Evolutionary conservation across 2,888 invertebrate genomes (phyloP), one percentile per base, ranked within the genome.

Genomic region (Mesorhabditis belari): DNA sequence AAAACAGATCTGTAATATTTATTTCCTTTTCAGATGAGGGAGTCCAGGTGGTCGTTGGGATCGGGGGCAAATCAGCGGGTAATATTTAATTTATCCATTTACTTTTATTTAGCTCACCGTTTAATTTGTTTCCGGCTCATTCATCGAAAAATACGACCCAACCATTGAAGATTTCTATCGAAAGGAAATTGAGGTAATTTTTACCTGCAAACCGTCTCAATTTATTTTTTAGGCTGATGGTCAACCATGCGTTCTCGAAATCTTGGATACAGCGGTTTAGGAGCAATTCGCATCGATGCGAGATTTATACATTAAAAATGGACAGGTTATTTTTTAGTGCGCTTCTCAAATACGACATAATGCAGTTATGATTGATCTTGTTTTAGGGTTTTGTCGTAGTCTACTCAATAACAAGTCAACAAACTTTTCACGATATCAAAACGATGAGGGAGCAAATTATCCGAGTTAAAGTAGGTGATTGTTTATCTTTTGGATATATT

Each of bases 281-380:
- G 98, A 98, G 85, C 98, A 98, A 84, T 98, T 98, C 84, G 95
- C 96, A 72, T 94, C 95, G 77, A 98, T 98, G 96, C 87, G 96
- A 81, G 98, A 98, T 85, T 87, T 98, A 81, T 98, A 98, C 85
- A 98, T 98, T 82, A 96, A 96, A 86, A 98, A 98, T 85, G 98
- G 98, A 74, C 96, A 98, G 59, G 69, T 69, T 5, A n/a, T 49
- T 35, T 4, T 23, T 28, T 27, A n/a, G 5, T 17, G 3, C 82
- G 82, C 52, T 49, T 61, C 17, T 57, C 25, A 6, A 3, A 19
- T 29, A n/a, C n/a, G n/a, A 35, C 60, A 12, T 3, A 21, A 5
- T 5, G 1, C 17, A 19, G 1, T 19, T 6, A 5, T n/a, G 17
- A 56, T 9, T 9, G 2, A 5, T 28, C 19, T 4, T 50, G 55